Conservation (phyloP, 2,888 invertebrate genomes). For the Phasia obesa region DNA sequence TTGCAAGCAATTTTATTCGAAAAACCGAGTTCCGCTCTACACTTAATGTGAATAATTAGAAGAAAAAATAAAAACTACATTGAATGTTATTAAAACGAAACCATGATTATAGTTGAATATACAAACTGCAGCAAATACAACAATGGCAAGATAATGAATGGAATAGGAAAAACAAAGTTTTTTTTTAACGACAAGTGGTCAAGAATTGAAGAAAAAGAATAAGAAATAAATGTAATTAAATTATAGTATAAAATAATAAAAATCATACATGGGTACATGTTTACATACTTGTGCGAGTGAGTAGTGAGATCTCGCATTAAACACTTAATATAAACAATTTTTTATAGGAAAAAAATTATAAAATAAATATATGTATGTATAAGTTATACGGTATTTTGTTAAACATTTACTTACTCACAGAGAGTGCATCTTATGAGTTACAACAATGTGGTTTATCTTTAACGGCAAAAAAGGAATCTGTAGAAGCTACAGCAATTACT, state of each 20-base stretch:
- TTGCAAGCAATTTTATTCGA: too few relatives aligned
- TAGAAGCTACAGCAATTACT: not conserved
- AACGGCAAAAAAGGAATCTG: slow-evolving; percentile 28
- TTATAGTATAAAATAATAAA: slow-evolving; percentile 30
- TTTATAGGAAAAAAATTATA: slow-evolving; percentile 7
- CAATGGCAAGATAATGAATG: slow-evolving; percentile 33
- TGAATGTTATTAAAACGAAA: slow-evolving; percentile 43
- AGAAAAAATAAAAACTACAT: slow-evolving; percentile 43
- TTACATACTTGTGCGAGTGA: not conserved
- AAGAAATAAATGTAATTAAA: slow-evolving; percentile 32
- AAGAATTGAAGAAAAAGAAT: slow-evolving; percentile 11
- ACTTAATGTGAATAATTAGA: too few relatives aligned
- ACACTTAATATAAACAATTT: slow-evolving; percentile 12
- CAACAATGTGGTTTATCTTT: slow-evolving; percentile 46
- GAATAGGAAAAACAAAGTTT: slow-evolving; percentile 26
- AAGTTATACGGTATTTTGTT: slow-evolving; percentile 26
- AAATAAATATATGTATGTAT: not conserved
- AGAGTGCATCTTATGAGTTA: slow-evolving; percentile 32
- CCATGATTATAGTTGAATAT: slow-evolving; percentile 34
- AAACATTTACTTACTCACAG: slow-evolving; percentile 17
- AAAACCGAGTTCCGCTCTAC: too few relatives aligned
- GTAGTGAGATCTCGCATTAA: not conserved
- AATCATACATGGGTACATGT: slow-evolving; percentile 10
- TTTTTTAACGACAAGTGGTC: slow-evolving; percentile 34
- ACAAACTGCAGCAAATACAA: slow-evolving; percentile 4